Evolutionary conservation across 2,888 invertebrate genomes (phyloP), one percentile per base, ranked within the genome.

Genomic region (Heliothis peltigera): DNA sequence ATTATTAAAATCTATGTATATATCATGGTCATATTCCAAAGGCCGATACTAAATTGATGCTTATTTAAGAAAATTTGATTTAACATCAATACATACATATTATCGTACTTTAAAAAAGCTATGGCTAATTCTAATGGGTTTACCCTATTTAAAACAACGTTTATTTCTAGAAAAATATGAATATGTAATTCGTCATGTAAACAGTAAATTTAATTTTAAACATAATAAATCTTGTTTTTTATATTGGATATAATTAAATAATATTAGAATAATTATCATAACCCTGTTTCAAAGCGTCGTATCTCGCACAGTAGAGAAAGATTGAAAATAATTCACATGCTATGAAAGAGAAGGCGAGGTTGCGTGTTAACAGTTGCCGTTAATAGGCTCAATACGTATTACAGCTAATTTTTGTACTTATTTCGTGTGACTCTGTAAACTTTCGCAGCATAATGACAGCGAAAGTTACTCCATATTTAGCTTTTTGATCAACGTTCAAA

Each of bases 361-460:
- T 66, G 82, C 82, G 80, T 87, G 87, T 81, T 84, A 77, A 81
- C 71, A 68, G 71, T 72, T 75, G 79, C 81, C 81, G 84, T 81
- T 89, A 87, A 89, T 86, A 88, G 82, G 78, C 78, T 72, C 80
- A 82, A 80, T 86, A 85, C 84, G 82, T 84, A 89, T 87, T 86
- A 84, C 86, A 87, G 82, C 80, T 81, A 84, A 85, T 85, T 84
- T 86, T 87, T 84, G 85, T 87, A 84, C 83, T 77, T 77, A 82
- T 82, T 86, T 84, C 79, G 79, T 83, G 79, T 78, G 80, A 82
- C 82, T 84, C 81, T 77, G 66, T 72, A 64, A 84, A 80, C 75
- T 84, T 66, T 81, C 64, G 60, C 61, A 61, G 53, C 59, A 54
- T 61, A 68, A 39, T 66, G 56, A 75, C 68, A 70, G 70, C 77